Evolutionary conservation across 2,888 invertebrate genomes (phyloP), one percentile per base, ranked within the genome.

Genomic region (Ichneumon xanthorius): DNA sequence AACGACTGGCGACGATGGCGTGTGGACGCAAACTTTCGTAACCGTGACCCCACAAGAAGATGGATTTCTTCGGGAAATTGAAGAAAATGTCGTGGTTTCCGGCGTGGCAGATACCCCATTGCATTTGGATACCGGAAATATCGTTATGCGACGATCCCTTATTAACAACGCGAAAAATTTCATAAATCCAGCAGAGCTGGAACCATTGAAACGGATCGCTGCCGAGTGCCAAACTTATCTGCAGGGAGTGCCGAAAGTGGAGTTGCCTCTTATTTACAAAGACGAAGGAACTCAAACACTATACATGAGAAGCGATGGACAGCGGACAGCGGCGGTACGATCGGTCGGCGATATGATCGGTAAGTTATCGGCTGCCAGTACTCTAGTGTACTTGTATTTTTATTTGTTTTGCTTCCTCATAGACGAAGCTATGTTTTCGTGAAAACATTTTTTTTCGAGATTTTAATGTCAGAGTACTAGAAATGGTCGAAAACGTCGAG

Each of bases 251-350:
- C 86, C 90, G 1, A 83, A 71, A 11, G 89, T 91, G n/a, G 72
- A 84, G 1, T 88, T 91, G 68, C 88, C 89, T 3, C 30, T 84
- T 0, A 75, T 84, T 61, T 87, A 87, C 33, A 80, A 61, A 11
- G 89, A 91, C 30, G 89, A 90, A 82, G 89, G 88, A 1, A 88
- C 87, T 9, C 91, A 92, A 73, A 92, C 91, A 0, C 84, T 91
- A 65, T 92, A 90, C n/a, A 90, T 89, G 87, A 88, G 88, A n/a
- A 40, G 40, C 68, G 45, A 76, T 58, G 55, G 22, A 16, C 48
- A 63, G 6, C 16, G 48, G 0, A n/a, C 30, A 2, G 26, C 14
- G 14, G 30, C 87, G 5, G 22, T 85, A 9, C 70, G 84, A 45
- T 82, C 87, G 48, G 87, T 84, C 26, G 76, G 86, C 48, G 86